These are phyloP conservation scores for Linepithema humile DNA, from an alignment of 1,140 invertebrate genomes.

Conservation along the genomic window DNA sequence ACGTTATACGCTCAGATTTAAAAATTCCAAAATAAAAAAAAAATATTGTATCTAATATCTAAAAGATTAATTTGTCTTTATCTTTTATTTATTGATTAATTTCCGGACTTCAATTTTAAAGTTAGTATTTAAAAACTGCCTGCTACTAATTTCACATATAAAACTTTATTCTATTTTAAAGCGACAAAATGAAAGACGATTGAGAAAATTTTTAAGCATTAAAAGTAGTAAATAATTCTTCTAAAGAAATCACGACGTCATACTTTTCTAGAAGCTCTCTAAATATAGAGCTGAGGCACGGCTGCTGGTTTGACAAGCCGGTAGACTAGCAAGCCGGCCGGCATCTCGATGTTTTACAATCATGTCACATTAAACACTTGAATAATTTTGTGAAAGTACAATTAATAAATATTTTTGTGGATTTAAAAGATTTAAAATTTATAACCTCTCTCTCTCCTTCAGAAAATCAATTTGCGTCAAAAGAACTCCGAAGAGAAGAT, in stretches of 20 bases:
- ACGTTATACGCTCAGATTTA: background rate
- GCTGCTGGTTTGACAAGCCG: slow-evolving; percentile 67
- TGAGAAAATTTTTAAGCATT: background rate
- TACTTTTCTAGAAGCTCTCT: slow-evolving; percentile 47
- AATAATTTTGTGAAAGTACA: background rate
- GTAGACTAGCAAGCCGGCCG: slow-evolving; percentile 40
- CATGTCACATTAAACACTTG: background rate
- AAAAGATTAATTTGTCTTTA: background rate
- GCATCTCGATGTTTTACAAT: background rate
- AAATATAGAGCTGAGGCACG: slow-evolving; percentile 61
- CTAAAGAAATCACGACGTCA: background rate
- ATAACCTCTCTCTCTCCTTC: background rate
- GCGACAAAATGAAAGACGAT: background rate
- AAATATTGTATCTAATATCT: background rate
- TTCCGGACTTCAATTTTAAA: no score
- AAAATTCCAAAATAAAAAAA: background rate
- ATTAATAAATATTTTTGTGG: background rate
- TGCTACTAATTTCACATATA: background rate
- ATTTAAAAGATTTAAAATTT: background rate
- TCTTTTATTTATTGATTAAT: background rate
- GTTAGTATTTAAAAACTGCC: no score
- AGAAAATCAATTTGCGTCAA: background rate
- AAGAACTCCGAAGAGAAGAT: background rate
- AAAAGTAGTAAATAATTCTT: background rate
- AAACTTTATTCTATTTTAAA: background rate